Percentiles rank a stretch among this genome's conserved stretches.
These are phyloP conservation scores for Callopanchax toddi DNA, from an alignment of 2,113 vertebrate genomes.

Conservation along the genomic window DNA sequence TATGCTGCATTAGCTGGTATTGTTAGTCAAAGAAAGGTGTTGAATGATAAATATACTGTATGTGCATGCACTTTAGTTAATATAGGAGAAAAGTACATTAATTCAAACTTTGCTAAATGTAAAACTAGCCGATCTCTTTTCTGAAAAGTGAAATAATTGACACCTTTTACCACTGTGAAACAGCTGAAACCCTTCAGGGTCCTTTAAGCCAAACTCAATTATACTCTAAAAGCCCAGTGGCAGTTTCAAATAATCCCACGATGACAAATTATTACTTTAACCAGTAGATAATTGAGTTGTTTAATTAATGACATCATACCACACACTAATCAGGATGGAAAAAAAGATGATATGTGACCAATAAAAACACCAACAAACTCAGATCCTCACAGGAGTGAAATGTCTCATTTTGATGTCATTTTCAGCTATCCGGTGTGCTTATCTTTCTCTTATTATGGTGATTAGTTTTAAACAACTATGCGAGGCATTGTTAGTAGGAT, in stretches of 20 bases:
- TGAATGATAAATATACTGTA: no score
- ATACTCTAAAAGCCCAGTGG: background rate
- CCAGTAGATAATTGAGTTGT: no score
- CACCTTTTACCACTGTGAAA: background rate
- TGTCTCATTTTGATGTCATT: conserved; percentile 8
- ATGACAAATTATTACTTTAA: background rate
- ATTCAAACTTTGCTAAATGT: background rate
- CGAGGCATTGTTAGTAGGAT: conserved; percentile 26
- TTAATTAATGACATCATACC: no score
- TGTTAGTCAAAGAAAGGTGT: no score
- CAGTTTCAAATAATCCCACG: background rate
- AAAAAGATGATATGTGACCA: background rate
- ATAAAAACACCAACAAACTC: background rate
- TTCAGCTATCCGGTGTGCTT: conserved; percentile 4
- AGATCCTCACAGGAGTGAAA: background rate
- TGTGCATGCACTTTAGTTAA: no score
- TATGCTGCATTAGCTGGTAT: no score
- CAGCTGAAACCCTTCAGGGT: conserved; percentile 9
- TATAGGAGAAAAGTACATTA: no score
- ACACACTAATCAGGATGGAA: no score
- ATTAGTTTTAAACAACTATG: conserved; percentile 29
- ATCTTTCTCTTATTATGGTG: conserved; percentile 16
- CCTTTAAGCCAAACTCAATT: conserved; percentile 6
- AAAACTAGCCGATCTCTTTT: background rate
- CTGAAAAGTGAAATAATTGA: conserved; percentile 5